phyloP scores from a whole-genome alignment of 2,113 vertebrate species.

The Osmerus eperlanus region DNA sequence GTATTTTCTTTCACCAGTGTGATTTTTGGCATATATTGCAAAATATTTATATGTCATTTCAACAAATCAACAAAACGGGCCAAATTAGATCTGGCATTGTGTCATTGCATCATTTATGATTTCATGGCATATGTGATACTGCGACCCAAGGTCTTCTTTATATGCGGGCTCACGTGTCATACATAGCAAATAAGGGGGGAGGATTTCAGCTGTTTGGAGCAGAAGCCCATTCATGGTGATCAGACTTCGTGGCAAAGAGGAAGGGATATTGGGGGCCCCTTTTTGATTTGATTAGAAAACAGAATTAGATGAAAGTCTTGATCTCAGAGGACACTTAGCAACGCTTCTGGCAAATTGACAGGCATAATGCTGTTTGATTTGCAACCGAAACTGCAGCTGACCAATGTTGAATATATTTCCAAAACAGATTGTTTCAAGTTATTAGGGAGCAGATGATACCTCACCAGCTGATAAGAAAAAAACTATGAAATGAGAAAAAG shows the following conservation, averaged over 20 bases:
- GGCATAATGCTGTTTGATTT: conserved; percentile 74
- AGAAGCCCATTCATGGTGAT: conserved; percentile 72
- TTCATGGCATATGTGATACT: conserved; percentile 64
- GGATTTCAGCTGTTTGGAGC: conserved; percentile 73
- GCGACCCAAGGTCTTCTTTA: conserved; percentile 65
- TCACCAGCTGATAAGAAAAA: conserved; percentile 33
- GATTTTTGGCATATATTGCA: conserved; percentile 55
- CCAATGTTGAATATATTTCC: conserved; percentile 52
- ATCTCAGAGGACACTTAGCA: conserved; percentile 86
- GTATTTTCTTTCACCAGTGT: conserved; percentile 43
- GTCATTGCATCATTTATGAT: conserved; percentile 56
- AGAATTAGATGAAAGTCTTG: conserved; percentile 92
- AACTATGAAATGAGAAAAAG: conserved; percentile 11
- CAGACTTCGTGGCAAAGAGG: conserved; percentile 72
- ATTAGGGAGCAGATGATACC: conserved; percentile 40
- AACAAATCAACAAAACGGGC: conserved; percentile 52
- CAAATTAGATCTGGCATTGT: conserved; percentile 65
- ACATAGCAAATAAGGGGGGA: conserved; percentile 51
- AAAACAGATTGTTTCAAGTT: conserved; percentile 53
- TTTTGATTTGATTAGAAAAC: conserved; percentile 87
- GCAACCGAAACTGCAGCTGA: conserved; percentile 65
- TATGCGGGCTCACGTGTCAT: conserved; percentile 73
- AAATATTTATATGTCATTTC: conserved; percentile 63
- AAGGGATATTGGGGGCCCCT: conserved; percentile 71
- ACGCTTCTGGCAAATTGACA: conserved; percentile 86